These are phyloP conservation scores for Montipora sp. DNA, from an alignment of 64 coral and sea anemone genomes.

Conservation along the genomic window DNA sequence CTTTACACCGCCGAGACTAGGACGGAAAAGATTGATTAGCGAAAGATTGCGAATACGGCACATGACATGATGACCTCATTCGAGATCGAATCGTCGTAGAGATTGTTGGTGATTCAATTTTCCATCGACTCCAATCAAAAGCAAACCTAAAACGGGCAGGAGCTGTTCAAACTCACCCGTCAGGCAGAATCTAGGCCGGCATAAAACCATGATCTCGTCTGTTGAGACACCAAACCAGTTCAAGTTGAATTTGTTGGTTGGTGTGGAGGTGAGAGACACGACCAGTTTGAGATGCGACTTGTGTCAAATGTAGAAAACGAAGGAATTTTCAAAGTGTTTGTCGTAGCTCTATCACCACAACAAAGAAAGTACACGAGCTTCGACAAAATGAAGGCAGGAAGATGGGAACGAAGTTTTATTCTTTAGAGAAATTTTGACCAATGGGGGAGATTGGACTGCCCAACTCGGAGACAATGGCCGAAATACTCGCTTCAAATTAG, in stretches of 20 bases:
- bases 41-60: conserved; percentile 71
- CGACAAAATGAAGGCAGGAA: conserved; percentile 22
- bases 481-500: conserved; percentile 61
- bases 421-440: conserved; percentile 47
- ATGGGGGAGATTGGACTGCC: conserved; percentile 46
- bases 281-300: conserved; percentile 35
- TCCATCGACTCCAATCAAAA: conserved; percentile 59
- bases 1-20: no score
- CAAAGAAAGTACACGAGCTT: conserved; percentile 22
- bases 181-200: conserved; percentile 64
- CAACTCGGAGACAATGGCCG: conserved; percentile 62
- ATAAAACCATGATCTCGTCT: conserved; percentile 70
- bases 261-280: no score
- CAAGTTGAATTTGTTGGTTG: conserved; percentile 46
- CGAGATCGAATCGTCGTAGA: conserved; percentile 22
- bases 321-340: conserved; percentile 58
- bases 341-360: conserved; percentile 26
- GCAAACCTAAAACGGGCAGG: no score
- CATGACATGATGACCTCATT: conserved; percentile 78
- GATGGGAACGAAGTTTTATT: not conserved
- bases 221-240: conserved; percentile 49
- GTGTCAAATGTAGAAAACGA: not conserved
- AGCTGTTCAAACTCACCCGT: conserved; percentile 51
- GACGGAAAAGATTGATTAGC: no score
- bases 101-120: not conserved